A percentile compares a stretch with the other conserved stretches of the same genome.
phyloP scores from a whole-genome alignment of 2,888 invertebrate genomes.

The Nomada goodeniana region DNA sequence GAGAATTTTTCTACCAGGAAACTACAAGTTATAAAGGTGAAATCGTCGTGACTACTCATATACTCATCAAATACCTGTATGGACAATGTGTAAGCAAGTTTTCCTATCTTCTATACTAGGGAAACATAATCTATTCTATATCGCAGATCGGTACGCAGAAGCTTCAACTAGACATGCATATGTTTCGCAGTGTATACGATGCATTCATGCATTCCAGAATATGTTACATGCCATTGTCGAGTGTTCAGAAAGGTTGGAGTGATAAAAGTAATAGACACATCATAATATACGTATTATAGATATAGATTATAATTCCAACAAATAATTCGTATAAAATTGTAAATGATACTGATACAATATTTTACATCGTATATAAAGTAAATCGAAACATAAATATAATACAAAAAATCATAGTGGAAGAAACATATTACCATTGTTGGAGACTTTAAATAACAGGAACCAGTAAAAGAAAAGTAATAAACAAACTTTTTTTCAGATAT shows the following conservation, averaged over 20 bases:
- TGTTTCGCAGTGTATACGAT: not conserved
- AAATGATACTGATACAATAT: not conserved
- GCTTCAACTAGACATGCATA: not conserved
- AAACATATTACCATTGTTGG: not conserved
- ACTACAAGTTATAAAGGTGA: slow-evolving; percentile 14
- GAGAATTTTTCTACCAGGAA: slow-evolving; percentile 31
- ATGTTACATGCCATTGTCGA: too few relatives aligned
- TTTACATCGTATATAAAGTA: not conserved
- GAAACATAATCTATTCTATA: slow-evolving; percentile 28
- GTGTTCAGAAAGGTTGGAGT: too few relatives aligned
- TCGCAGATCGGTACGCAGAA: too few relatives aligned
- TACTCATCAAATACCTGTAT: slow-evolving; percentile 16
- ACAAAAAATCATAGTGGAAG: not conserved
- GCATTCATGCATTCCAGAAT: too few relatives aligned
- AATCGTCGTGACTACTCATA: slow-evolving; percentile 11
- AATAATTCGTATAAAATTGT: not conserved
- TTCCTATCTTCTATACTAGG: slow-evolving; percentile 31
- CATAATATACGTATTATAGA: too few relatives aligned
- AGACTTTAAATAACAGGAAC: slow-evolving; percentile 4
- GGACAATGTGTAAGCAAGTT: slow-evolving; percentile 37
- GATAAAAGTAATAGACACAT: too few relatives aligned
- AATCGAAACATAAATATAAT: not conserved
- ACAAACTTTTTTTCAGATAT: not conserved
- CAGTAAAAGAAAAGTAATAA: not conserved
- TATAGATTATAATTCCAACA: not conserved